phyloP scores from a whole-genome alignment of 2,888 invertebrate species.

The Macroteleia sp. region DNA sequence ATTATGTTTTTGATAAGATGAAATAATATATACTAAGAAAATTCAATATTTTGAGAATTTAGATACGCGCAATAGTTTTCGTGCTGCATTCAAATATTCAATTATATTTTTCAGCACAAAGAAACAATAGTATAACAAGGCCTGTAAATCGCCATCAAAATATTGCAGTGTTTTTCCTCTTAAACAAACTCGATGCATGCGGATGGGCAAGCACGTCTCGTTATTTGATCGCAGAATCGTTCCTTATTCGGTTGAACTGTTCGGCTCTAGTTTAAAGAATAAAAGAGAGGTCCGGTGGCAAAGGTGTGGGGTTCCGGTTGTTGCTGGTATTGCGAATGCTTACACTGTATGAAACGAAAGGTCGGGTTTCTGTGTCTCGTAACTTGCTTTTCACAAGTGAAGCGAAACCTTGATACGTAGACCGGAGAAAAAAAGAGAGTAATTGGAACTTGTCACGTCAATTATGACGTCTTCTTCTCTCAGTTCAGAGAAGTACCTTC shows the following conservation, averaged over 20 bases:
- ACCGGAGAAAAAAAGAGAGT: constrained; percentile 27
- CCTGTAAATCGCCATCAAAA: too few species aligned
- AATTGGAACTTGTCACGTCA: constrained; percentile 49
- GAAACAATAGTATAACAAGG: too few species aligned
- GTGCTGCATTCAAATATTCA: too few species aligned
- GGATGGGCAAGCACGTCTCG: constrained; percentile 19
- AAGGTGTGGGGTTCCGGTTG: constrained; percentile 40
- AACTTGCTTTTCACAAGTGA: constrained; percentile 51
- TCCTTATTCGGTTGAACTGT: constrained; percentile 39
- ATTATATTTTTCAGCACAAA: too few species aligned
- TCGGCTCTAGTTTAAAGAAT: constrained; percentile 37
- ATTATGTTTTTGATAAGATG: too few species aligned
- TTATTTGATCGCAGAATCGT: constrained; percentile 34
- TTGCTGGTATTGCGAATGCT: constrained; percentile 33
- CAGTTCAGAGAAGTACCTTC: too few species aligned
- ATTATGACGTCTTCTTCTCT: constrained; percentile 55
- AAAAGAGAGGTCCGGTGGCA: constrained; percentile 27
- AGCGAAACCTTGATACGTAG: constrained; percentile 39
- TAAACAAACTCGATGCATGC: constrained; percentile 15
- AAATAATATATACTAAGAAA: too few species aligned
- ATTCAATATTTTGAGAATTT: too few species aligned
- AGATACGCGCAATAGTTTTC: too few species aligned
- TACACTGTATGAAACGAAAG: constrained; percentile 27
- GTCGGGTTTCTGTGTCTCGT: constrained; percentile 34
- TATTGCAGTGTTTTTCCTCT: constrained; percentile 7